Percentiles rank a stretch among this genome's conserved stretches.
Evolutionary conservation across 2,888 invertebrate genomes (phyloP).

Genomic region (Drosophila histrio): DNA sequence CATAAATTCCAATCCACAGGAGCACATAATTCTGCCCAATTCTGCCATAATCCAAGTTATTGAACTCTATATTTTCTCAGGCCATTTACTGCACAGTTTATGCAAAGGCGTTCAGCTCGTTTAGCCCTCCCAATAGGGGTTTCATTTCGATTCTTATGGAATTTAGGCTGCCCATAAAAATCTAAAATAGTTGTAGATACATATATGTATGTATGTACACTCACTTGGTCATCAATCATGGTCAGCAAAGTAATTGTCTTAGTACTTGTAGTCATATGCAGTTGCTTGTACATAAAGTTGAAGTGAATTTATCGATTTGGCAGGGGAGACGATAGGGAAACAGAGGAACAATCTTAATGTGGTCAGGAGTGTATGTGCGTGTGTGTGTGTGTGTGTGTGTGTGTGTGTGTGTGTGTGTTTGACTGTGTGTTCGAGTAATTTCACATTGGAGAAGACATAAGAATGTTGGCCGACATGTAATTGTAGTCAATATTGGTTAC

Average conservation of each 20-base stretch:
- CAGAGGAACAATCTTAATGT: slow-evolving; percentile 11
- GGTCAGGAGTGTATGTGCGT: not conserved
- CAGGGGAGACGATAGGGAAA: not conserved
- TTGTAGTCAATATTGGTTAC: slow-evolving; percentile 56
- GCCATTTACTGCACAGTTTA: not conserved
- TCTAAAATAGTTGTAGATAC: not conserved
- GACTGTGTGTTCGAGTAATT: slow-evolving; percentile 17
- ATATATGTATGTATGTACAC: not conserved
- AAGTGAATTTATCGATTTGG: slow-evolving; percentile 65
- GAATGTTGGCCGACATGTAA: slow-evolving; percentile 62
- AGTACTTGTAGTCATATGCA: slow-evolving; percentile 36
- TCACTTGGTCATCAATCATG: slow-evolving; percentile 16
- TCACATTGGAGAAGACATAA: slow-evolving; percentile 62
- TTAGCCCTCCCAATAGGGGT: not conserved
- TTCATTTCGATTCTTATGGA: not conserved
- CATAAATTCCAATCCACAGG: no score
- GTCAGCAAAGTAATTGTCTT: slow-evolving; percentile 31
- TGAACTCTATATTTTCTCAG: not conserved
- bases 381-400: not conserved
- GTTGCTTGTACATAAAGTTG: slow-evolving; percentile 27
- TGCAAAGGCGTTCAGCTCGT: not conserved
- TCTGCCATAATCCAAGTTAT: not conserved
- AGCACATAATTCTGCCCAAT: not conserved
- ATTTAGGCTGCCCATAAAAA: not conserved
- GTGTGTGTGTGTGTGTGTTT: no score